phyloP scores from a whole-genome alignment of 2,113 vertebrate species.

The Rhinolophus sinicus region DNA sequence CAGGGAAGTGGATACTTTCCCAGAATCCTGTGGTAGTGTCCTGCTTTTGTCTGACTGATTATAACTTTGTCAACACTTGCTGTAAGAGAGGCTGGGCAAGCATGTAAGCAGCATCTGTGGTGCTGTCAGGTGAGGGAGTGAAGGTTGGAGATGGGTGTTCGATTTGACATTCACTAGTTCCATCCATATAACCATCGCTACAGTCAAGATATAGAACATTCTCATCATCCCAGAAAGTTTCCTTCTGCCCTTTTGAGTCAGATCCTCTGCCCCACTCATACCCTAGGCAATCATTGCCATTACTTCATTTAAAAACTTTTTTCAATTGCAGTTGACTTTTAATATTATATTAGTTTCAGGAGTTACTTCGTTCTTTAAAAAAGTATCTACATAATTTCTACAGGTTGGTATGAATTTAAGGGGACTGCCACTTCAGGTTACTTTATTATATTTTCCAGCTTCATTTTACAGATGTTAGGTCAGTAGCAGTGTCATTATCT shows the following conservation, averaged over 20 bases:
- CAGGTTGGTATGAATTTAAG: background rate
- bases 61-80: background rate
- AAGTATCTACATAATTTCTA: background rate
- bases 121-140: background rate
- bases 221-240: background rate
- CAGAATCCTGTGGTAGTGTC: background rate
- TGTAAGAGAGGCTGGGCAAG: background rate
- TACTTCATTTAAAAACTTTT: background rate
- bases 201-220: background rate
- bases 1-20: background rate
- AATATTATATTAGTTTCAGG: background rate
- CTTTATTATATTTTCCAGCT: slow-evolving; percentile 53
- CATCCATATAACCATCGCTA: background rate
- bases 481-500: background rate
- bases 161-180: background rate
- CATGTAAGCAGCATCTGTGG: background rate
- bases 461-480: background rate
- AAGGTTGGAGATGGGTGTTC: background rate
- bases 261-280: background rate
- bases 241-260: background rate
- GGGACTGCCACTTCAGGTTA: background rate
- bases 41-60: background rate
- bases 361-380: background rate
- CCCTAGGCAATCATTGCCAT: background rate
- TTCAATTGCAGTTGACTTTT: background rate